Evolutionary conservation across 2,888 invertebrate species (phyloP), one percentile per base, ranked within the genome.

Genomic region (Erebia aethiops): DNA sequence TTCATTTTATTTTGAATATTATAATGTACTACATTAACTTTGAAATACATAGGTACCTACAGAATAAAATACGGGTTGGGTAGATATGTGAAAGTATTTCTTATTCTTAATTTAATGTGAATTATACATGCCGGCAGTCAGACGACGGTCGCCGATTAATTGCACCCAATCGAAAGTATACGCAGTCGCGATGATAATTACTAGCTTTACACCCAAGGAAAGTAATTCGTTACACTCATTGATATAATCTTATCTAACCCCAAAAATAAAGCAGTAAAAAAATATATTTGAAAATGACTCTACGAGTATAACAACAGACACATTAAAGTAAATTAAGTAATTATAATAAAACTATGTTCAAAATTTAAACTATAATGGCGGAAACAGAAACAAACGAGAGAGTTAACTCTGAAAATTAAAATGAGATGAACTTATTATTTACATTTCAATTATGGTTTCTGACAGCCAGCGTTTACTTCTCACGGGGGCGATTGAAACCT

Each of bases 91-190:
- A 84, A 84, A 86, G 82, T 79, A 79, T 77, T 80, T 79, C 81
- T 81, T 73, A 80, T 80, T 79, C 81, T 81, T 73, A 80, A 76
- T 76, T 78, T 54, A 71, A 70, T 68, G 79, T 81, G 81, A 82
- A 84, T 83, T 78, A 82, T 81, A 77, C 78, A 81, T 75, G 69
- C 72, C 70, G 73, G 71, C 67, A 72, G n/a, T 9, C 77, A 78
- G 76, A 77, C 75, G 76, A 5, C 11, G 21, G 56, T 16, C 56
- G 21, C 18, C 56, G 56, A 80, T 77, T 82, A 79, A 84, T 80
- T 80, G 84, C 81, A 81, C 18, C 78, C 81, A 78, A 83, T 84
- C 80, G 82, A 85, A 84, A 84, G 82, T 81, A 77, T 78, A 1
- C 64, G 64, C 16, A 11, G 13, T 9, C 26, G 51, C 63, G 14